Base-by-base conservation (phyloP, 2,888 invertebrate genomes). In the Polymixis lichenea region DNA sequence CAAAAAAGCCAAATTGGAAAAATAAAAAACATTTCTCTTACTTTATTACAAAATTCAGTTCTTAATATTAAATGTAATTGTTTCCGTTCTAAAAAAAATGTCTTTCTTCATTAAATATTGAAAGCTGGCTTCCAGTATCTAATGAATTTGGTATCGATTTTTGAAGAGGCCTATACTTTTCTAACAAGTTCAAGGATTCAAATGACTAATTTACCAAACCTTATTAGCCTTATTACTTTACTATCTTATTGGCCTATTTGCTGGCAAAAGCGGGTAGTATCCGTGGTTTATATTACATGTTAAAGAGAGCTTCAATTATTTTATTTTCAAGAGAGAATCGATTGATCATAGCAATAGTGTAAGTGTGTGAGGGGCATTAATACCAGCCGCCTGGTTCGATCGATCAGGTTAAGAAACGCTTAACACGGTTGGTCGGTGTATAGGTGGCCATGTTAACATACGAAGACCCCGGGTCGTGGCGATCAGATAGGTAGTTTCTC, bases 111-210 rank as follows among this genome's bases (percentile, higher is more conserved):
- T 66, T 28, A 28, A 66, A 9, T 51, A 51, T 51, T 66, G 28
- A 66, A 22, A 49, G 28, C 15, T 11, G 0, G 6, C 19, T 38
- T 56, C 64, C 1, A 77, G 51, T 64, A 70, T 32, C 49, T 56
- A 51, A 64, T 56, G 17, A 64, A 25, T 32, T 17, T 13, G 2
- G n/a, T 25, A 77, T 77, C 19, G 38, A 77, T 64, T 69, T 28
- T 17, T 38, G 1, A 9, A 5, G 0, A 15, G 5, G 6, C 25
- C 8, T 38, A 38, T 53, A 53, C 60, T 53, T 53, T 53, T n/a
- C 19, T 43, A 32, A 46, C 32, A 28, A 38, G 61, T 38, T 77
- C 49, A 62, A 38, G 61, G 49, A 28, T 62, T 49, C 1, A 55
- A 61, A 25, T 38, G 4, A 9, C 15, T 64, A 25, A 46, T 46